Evolutionary conservation across 2,888 invertebrate genomes (phyloP).

Genomic region (Magallana nippona): DNA sequence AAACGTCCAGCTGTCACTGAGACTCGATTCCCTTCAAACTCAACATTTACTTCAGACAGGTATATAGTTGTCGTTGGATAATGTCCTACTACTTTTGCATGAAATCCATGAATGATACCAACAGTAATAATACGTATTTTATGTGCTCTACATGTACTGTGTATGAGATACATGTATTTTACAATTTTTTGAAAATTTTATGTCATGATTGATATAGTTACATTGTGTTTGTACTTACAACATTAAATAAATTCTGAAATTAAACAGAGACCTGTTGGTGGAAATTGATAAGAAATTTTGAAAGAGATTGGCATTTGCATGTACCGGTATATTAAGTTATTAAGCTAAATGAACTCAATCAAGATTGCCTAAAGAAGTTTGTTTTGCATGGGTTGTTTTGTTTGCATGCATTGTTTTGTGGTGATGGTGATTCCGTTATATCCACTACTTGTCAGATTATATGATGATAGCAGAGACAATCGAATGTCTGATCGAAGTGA

Average conservation of each 20-base stretch:
- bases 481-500: slow-evolving; percentile 35
- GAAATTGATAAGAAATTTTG: too few species aligned
- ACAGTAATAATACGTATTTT: too few species aligned
- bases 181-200: not conserved
- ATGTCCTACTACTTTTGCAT: not conserved
- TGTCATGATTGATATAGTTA: too few species aligned
- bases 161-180: too few species aligned
- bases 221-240: too few species aligned
- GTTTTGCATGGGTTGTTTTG: not conserved
- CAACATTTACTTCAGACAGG: slow-evolving; percentile 6
- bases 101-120: not conserved
- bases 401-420: slow-evolving; percentile 34
- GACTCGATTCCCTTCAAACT: slow-evolving; percentile 49
- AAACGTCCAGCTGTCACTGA: slow-evolving; percentile 62
- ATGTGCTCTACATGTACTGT: not conserved
- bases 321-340: too few species aligned
- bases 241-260: too few species aligned
- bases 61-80: not conserved
- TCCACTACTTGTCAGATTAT: slow-evolving; percentile 40
- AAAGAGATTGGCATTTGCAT: too few species aligned
- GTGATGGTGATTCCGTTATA: slow-evolving; percentile 34
- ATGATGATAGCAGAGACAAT: slow-evolving; percentile 44
- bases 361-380: not conserved
- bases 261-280: too few species aligned
- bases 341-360: too few species aligned